Evolutionary conservation across 1,140 invertebrate genomes (phyloP).

Genomic region (Pseudobourletiella spinata): DNA sequence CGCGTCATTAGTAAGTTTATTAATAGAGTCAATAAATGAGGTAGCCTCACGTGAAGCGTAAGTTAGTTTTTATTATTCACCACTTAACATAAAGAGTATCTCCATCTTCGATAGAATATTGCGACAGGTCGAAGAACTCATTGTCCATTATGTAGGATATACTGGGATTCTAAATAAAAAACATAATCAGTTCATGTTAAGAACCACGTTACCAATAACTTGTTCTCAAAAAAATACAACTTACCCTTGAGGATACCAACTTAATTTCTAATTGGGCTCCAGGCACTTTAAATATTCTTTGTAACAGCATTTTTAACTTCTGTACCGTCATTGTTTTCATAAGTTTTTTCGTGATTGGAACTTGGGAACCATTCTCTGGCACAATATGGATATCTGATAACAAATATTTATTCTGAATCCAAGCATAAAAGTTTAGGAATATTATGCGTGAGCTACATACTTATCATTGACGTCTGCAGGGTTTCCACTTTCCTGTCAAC

Average conservation of each 20-base stretch:
- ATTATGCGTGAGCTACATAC: no score
- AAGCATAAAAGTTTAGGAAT: no score
- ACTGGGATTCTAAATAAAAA: constrained; percentile 49
- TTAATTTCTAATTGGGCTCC: constrained; percentile 46
- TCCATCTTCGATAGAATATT: constrained; percentile 73
- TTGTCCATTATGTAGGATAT: constrained; percentile 67
- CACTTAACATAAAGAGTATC: constrained; percentile 65
- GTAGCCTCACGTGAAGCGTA: no score
- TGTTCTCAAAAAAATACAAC: constrained; percentile 16
- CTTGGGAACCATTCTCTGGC: background rate
- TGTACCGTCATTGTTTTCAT: constrained; percentile 69
- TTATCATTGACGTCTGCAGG: constrained; percentile 58
- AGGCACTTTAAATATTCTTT: constrained; percentile 55
- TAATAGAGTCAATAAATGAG: no score
- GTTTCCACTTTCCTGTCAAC: constrained; percentile 51
- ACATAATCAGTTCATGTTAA: constrained; percentile 10
- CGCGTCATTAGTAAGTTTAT: no score
- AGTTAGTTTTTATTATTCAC: constrained; percentile 42
- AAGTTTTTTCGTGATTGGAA: constrained; percentile 50
- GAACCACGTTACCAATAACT: background rate
- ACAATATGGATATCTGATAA: background rate
- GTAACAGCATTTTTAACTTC: constrained; percentile 63
- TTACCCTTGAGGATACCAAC: constrained; percentile 47
- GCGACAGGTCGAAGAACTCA: constrained; percentile 65
- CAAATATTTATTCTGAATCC: no score